Conservation (phyloP, 2,113 vertebrate species). For the Jacana jacana region DNA sequence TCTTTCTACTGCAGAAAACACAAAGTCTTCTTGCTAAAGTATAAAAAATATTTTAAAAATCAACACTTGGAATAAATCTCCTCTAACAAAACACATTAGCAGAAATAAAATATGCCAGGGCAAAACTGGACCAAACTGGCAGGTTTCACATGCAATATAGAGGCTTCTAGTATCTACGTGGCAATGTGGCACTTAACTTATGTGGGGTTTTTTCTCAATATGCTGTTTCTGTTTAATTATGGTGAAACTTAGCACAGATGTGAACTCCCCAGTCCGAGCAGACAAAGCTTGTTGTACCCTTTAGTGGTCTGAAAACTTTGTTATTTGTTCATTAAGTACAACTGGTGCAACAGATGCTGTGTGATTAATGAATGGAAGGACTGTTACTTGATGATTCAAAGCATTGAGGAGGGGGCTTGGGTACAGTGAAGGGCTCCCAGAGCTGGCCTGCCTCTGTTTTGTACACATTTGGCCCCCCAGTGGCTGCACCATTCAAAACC, state of each 20-base stretch:
- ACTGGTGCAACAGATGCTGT: not conserved
- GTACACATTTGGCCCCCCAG: accelerated
- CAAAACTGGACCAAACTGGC: not conserved
- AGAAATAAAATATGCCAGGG: not conserved
- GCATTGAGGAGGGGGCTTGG: too few species aligned
- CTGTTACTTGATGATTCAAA: not conserved
- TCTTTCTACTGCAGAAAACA: not conserved
- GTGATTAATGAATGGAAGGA: not conserved
- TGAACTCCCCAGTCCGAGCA: accelerated
- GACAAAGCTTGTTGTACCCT: not conserved
- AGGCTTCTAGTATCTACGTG: not conserved
- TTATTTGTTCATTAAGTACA: not conserved
- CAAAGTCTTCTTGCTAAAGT: not conserved
- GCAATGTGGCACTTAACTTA: not conserved
- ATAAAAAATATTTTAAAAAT: not conserved
- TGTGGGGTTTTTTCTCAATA: accelerated
- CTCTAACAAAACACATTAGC: accelerated
- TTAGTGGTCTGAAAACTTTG: not conserved
- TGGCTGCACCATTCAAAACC: not conserved
- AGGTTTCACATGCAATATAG: accelerated
- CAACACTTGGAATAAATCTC: not conserved
- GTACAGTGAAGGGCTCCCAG: not conserved
- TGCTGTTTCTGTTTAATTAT: not conserved
- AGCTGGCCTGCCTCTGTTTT: not conserved
- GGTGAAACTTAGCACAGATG: not conserved